Evolutionary conservation across 2,113 vertebrate genomes (phyloP), one percentile per base, ranked within the genome.

Genomic region (Lepus europaeus): DNA sequence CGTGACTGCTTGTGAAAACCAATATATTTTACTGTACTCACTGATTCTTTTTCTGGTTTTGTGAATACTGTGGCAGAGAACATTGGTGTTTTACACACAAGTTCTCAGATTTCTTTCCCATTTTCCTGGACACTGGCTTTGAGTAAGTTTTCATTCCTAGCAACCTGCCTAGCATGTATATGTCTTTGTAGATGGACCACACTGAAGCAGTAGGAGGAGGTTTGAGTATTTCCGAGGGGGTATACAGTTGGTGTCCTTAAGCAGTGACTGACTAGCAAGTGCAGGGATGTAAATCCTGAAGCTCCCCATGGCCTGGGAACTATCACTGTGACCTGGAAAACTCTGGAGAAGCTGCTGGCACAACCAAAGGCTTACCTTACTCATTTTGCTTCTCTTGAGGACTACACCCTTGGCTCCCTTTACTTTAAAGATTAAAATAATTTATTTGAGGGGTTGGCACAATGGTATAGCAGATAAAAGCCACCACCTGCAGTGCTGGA

Each of bases 21-120:
- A 81, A 76, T 59, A 45, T 88, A 49, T 95, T 97, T 87, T 90
- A 25, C 87, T 93, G 90, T 29, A 68, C 12, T 87, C 25, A 84
- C 84, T 63, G 79, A 86, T 87, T 92, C 51, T 92, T 93, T 89
- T 16, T n/a, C 86, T 68, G 27, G 63, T 86, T 93, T 66, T 93
- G 79, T 69, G 39, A 88, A 72, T 31, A 13, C 29, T 3, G 5
- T 31, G 83, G 39, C 23, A 70, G 51, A 90, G 87, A 68, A 63
- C 33, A 13, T 33, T 45, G 63, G n/a, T 73, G 72, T 2, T 5
- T 4, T 9, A 31, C 53, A 14, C 31, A 14, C 13, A 22, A 36
- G 51, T 1, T 2, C 36, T 83, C 5, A 39, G 22, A 33, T 70
- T 76, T 77, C 16, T 90, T 56, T 25, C 22, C 3, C 14, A 64